Evolutionary conservation across 2,888 invertebrate species (phyloP).

Genomic region (Spatulosminthurus flaviceps): DNA sequence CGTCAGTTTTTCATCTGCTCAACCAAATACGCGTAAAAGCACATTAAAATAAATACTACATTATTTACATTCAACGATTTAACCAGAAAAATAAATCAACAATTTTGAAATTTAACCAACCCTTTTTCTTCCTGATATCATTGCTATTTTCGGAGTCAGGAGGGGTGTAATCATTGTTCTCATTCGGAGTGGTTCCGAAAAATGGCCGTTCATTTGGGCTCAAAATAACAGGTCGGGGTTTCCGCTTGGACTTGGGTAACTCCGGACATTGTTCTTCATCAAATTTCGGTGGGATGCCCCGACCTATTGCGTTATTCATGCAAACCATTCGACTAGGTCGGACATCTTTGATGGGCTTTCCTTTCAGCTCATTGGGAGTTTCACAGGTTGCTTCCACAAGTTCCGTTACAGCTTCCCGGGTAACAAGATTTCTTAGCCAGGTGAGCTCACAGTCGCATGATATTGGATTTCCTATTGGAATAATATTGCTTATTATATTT

Average conservation of each 20-base stretch:
- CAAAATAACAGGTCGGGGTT: conserved; percentile 54
- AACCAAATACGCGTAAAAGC: too few species aligned
- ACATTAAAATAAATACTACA: too few species aligned
- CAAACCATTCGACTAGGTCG: conserved; percentile 62
- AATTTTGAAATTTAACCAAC: conserved; percentile 29
- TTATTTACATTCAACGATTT: too few species aligned
- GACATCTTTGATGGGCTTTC: conserved; percentile 61
- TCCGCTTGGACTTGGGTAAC: conserved; percentile 52
- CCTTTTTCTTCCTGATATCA: conserved; percentile 52
- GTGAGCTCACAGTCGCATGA: conserved; percentile 82
- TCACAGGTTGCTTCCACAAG: conserved; percentile 61
- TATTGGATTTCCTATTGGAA: conserved; percentile 79
- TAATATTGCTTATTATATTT: background rate
- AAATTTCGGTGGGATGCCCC: conserved; percentile 45
- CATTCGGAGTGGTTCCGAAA: conserved; percentile 51
- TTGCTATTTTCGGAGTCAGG: conserved; percentile 45
- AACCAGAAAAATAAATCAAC: too few species aligned
- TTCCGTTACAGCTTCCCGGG: conserved; percentile 60
- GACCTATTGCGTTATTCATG: conserved; percentile 39
- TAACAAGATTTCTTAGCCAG: conserved; percentile 75
- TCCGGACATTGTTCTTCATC: conserved; percentile 56
- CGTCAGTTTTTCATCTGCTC: conserved; percentile 60
- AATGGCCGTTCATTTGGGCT: conserved; percentile 54
- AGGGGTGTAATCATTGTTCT: conserved; percentile 27
- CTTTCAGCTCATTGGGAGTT: conserved; percentile 61